Evolutionary conservation across 2,797 vertebrate species (phyloP).

Genomic region (Acipenser oxyrinchus): DNA sequence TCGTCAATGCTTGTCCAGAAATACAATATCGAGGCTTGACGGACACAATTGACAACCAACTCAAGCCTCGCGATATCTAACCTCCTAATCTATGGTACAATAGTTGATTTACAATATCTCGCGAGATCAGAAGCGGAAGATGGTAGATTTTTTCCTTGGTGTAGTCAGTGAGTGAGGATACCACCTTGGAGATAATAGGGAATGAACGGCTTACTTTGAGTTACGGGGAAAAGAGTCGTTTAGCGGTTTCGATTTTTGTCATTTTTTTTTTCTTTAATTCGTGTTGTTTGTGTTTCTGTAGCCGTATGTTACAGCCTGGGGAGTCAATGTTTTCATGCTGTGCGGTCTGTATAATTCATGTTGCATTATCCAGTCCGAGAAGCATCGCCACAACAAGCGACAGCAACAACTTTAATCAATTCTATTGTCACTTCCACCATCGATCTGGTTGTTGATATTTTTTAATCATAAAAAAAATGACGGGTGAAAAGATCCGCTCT

Average conservation of each 20-base stretch:
- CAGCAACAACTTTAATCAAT: slow-evolving; percentile 31
- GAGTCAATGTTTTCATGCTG: slow-evolving; percentile 49
- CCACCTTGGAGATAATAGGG: slow-evolving; percentile 32
- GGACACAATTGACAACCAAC: background rate
- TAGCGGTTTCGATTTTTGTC: slow-evolving; percentile 5
- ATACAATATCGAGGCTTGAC: no score
- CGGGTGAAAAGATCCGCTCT: slow-evolving; percentile 84
- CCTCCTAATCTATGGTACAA: background rate
- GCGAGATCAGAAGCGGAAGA: slow-evolving; percentile 64
- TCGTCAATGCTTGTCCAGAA: no score
- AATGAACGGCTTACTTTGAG: slow-evolving; percentile 28
- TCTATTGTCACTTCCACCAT: slow-evolving; percentile 47
- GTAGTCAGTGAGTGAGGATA: slow-evolving; percentile 31
- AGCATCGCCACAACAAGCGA: slow-evolving; percentile 40
- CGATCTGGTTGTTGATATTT: slow-evolving; percentile 30
- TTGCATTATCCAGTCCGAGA: slow-evolving; percentile 16
- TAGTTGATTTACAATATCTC: slow-evolving; percentile 33
- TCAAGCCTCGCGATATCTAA: slow-evolving; percentile 35
- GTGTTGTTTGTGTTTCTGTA: slow-evolving; percentile 8
- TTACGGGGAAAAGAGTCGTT: slow-evolving; percentile 21
- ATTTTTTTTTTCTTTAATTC: background rate
- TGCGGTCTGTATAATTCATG: slow-evolving; percentile 30
- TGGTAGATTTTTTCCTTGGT: slow-evolving; percentile 36
- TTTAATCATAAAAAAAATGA: slow-evolving; percentile 51
- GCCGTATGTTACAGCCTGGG: slow-evolving; percentile 11